Evolutionary conservation across 2,113 vertebrate species (phyloP), one percentile per base, ranked within the genome.

Genomic region (Rallus limicola): DNA sequence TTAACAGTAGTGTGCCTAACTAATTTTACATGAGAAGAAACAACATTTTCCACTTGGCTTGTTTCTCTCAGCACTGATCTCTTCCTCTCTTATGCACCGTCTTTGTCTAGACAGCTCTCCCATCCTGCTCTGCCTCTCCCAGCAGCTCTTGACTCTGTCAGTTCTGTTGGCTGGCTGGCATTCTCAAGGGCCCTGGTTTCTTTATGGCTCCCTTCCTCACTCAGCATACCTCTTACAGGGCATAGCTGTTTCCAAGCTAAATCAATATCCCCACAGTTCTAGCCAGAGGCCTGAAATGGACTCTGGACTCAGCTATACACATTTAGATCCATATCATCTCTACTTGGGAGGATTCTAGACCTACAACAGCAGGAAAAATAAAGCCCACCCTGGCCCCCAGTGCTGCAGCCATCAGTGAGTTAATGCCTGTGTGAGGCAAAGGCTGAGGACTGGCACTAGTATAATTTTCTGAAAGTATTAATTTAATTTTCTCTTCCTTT

Each of bases 261-360:
- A 82, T 86, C 83, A 60, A 90, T 72, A 82, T 13, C 48, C 10
- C 60, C 11, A 2, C 8, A 34, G 40, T 60, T 24, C 11, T 20
- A 88, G 83, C 70, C 83, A 93, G 62, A 87, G 74, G 53, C 26
- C 81, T 87, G 71, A 86, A 88, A 63, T 19, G 38, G 95, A 71
- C 58, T 42, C 74, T 59, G 34, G 82, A 34, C 44, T 82, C 87
- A 46, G 56, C n/a, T n/a, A 42, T 8, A 36, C 8, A 13, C 31
- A 59, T 42, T 80, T 72, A 74, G 85, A 83, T 65, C 63, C 59
- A 29, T 31, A 60, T 44, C 68, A 67, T 31, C 71, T 69, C 63
- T 72, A 56, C 38, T n/a, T 1, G 1, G 1, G 36, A 42, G 16
- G 71, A 69, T 19, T 88, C 75, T 40, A 56, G 18, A 85, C 16